Evolutionary conservation across 2,888 invertebrate genomes (phyloP), one percentile per base, ranked within the genome.

Genomic region (Lucinisca nassula): DNA sequence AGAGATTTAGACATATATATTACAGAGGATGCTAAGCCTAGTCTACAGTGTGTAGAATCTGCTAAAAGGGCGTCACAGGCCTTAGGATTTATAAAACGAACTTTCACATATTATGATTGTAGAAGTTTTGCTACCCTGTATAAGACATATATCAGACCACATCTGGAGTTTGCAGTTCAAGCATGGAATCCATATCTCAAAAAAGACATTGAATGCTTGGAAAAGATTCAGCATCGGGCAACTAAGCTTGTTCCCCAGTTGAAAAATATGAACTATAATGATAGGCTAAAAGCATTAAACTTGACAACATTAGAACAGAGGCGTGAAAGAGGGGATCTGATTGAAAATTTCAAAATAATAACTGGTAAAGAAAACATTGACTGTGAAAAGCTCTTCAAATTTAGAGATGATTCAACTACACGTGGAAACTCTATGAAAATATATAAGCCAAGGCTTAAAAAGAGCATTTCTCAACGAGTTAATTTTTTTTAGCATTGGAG

Each of bases 161-260:
- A 61, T 17, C 24, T 61, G 61, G 61, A 61, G 27, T 61, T 61
- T 17, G 27, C 61, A 10, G 61, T 61, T 30, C 61, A 61, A 30
- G 61, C 61, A 61, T 61, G 61, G 61, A 61, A 61, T 27, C 61
- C n/a, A n/a, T n/a, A n/a, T n/a, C n/a, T n/a, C n/a, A n/a, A n/a
- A n/a, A n/a, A n/a, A n/a, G n/a, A n/a, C n/a, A n/a, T n/a, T n/a
- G n/a, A n/a, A n/a, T n/a, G n/a, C n/a, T n/a, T n/a, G n/a, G n/a
- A n/a, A n/a, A 61, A 27, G 17, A 61, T 61, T 17, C 61, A 61
- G 61, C 61, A 61, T 61, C 3, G 61, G 6, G 61, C 61, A 4
- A 61, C 30, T 61, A 30, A 61, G 21, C 30, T 61, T 27, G 61
- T 61, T 30, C 61, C 61, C n/a, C n/a, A n/a, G n/a, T n/a, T n/a